Evolutionary conservation across 1,140 invertebrate genomes (phyloP), one percentile per base, ranked within the genome.

Genomic region (Polypedilum pembai): DNA sequence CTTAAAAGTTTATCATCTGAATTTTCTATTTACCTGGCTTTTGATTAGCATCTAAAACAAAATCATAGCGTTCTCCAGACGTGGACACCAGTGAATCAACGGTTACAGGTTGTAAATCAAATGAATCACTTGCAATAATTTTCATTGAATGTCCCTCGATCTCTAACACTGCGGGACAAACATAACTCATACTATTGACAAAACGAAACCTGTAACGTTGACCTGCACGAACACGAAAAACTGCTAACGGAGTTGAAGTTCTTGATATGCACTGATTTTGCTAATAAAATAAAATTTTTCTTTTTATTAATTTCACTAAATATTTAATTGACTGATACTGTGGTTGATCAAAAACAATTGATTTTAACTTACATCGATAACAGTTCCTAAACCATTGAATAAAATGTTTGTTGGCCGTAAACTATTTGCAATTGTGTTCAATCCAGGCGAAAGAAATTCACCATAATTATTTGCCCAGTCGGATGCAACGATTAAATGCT

Each of bases 21-120:
- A 33, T 5, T 33, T 33, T 33, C 5, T 33, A 33, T 5, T 33
- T 33, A 33, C 24, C 24, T 3, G 5, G 1, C 24, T 33, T 33
- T 5, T 33, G 24, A 33, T 33, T 33, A 33, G 24, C 24, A 33
- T 33, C 5, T 33, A 33, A 33, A 3, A 86, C 83, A 12, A 89
- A 83, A 76, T 90, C 89, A 79, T 87, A 85, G 74, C 88, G 81
- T 79, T 91, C 89, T 4, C 89, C 88, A 86, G 79, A 75, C 84
- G 84, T 78, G 10, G 77, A 77, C 21, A 78, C 73, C 3, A 80
- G 76, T 10, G 80, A 77, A 69, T 80, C 76, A 73, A 80, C 78
- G 1, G 7, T 0, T 56, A 75, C 24, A 1, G 83, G 85, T 72
- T 82, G 75, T 10, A 87, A 76, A 21, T 85, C 80, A 66, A 80